Base-by-base conservation (phyloP, 2,888 invertebrate genomes). In the Hemaris fuciformis region DNA sequence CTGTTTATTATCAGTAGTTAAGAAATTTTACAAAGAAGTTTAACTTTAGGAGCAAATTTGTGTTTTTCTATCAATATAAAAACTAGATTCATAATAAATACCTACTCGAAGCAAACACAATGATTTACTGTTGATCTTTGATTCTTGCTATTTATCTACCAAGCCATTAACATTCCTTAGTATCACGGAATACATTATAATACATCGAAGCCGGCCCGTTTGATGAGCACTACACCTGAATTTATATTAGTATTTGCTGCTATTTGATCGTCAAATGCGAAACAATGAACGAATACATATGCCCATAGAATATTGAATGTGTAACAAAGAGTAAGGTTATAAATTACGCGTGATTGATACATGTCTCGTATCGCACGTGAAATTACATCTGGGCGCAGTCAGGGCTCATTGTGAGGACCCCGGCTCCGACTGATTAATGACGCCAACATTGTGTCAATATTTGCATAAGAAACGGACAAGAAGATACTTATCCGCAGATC, bases 391-490 rank as follows among this genome's bases (percentile, higher is more conserved):
- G 77, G 72, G 69, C 68, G 72, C 74, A 78, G 77, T 76, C 75
- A 73, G 71, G 66, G 64, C 70, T 79, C 73, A 80, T 81, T 84
- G 79, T 79, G 69, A 71, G 74, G 70, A 82, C 85, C 82, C 76
- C 79, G 80, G 75, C 81, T 82, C 79, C 72, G 73, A 72, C 78
- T 91, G 92, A 92, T 92, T 91, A 91, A 92, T 92, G 91, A 87
- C 80, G 74, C 80, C 77, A 83, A 87, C 88, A 88, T 81, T 89
- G 87, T 86, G 80, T 88, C 87, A 91, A 91, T 91, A 92, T 92
- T 92, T 91, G 92, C 91, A 92, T 92, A 91, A 90, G 92, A 92
- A 92, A 89, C 81, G 85, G 80, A 79, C 84, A 83, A 84, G 89
- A 85, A 86, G 80, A 78, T 84, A 84, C 84, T 83, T 89, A 89